A percentile compares a stretch with the other conserved stretches of the same genome.
Evolutionary conservation across 1,140 invertebrate species (phyloP).

Genomic region (Dufourea novaeangliae): DNA sequence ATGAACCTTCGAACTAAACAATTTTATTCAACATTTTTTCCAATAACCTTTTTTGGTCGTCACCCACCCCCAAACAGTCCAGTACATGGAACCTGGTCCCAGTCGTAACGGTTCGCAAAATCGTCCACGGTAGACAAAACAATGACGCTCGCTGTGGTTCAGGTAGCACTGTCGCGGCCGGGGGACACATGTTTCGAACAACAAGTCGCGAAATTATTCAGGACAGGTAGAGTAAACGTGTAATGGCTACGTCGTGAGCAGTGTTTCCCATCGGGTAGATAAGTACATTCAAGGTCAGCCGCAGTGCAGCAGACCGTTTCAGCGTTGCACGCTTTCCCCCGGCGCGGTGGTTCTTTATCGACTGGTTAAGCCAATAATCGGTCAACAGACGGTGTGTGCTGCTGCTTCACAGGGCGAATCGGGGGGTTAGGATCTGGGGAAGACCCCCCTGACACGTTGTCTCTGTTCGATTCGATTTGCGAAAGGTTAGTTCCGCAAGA

Average conservation of each 20-base stretch:
- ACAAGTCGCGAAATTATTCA: conserved; percentile 65
- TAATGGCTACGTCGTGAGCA: conserved; percentile 52
- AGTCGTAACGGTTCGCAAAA: neutral
- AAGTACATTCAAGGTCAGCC: conserved; percentile 62
- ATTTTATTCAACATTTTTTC: no score
- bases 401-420: neutral
- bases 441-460: no score
- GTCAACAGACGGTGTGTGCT: neutral
- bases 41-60: no score
- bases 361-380: conserved; percentile 40
- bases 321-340: conserved; percentile 23
- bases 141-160: neutral
- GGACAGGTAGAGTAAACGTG: conserved; percentile 54
- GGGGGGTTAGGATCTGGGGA: no score
- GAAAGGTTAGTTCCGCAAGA: no score
- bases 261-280: conserved; percentile 65
- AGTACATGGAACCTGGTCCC: neutral
- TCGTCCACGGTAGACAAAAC: neutral
- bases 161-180: neutral
- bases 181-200: conserved; percentile 28
- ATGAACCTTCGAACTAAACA: no score
- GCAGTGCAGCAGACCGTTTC: conserved; percentile 57
- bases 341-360: conserved; percentile 44
- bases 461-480: no score
- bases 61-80: no score